A percentile compares a stretch with the other conserved stretches of the same genome.
Evolutionary conservation across 1,140 invertebrate genomes (phyloP).

Genomic region (Zaprionus lachaisei): DNA sequence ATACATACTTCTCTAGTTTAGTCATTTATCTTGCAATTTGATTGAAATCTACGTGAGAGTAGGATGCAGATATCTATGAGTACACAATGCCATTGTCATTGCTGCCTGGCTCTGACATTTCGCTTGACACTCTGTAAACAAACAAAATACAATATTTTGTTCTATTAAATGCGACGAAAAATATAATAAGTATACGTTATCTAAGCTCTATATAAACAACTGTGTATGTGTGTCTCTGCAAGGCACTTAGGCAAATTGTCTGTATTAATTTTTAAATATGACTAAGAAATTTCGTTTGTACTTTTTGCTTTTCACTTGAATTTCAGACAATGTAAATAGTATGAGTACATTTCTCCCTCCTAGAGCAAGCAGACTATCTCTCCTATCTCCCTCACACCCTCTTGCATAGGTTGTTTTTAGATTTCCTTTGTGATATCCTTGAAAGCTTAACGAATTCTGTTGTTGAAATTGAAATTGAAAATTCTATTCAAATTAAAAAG

Average conservation of each 20-base stretch:
- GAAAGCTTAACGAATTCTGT: not conserved
- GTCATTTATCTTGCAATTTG: conserved; percentile 1
- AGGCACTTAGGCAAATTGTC: conserved; percentile 55
- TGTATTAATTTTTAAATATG: conserved; percentile 22
- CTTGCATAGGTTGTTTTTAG: not conserved
- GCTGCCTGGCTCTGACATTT: conserved; percentile 49
- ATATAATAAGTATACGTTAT: conserved; percentile 52
- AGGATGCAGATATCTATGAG: not conserved
- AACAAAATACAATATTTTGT: conserved; percentile 55
- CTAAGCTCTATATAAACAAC: conserved; percentile 47
- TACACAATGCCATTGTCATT: conserved; percentile 59
- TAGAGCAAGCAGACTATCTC: not conserved
- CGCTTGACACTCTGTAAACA: conserved; percentile 63
- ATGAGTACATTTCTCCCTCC: not conserved
- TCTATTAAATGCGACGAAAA: conserved; percentile 69
- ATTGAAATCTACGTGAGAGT: conserved; percentile 6
- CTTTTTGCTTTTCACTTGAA: not conserved
- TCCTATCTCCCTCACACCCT: not conserved
- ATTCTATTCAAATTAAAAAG: not conserved
- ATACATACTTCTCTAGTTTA: not conserved
- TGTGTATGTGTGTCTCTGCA: conserved; percentile 24
- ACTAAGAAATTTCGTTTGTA: not conserved
- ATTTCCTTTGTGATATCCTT: conserved; percentile 1
- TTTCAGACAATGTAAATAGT: not conserved
- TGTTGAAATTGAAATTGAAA: not conserved